Evolutionary conservation across 1,140 invertebrate genomes (phyloP), one percentile per base, ranked within the genome.

Genomic region (Nasonia vitripennis): DNA sequence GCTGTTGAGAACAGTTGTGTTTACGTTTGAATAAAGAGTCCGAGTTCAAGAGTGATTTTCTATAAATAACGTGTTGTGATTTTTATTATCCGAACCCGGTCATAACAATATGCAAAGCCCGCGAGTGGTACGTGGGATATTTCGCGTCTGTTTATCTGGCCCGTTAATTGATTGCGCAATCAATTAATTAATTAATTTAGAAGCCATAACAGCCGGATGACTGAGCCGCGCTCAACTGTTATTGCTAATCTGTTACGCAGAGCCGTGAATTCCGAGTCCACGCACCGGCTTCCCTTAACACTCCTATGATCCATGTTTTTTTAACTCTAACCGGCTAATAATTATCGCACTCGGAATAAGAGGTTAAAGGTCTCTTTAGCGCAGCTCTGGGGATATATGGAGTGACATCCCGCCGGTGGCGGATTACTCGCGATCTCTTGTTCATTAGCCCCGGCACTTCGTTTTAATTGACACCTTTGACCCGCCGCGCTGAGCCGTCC

Each of bases 381-480:
- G 86, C 86, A 85, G 34, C 83, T 84, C 27, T 27, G 1, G 81
- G 90, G 91, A 91, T 92, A 91, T 27, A 27, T 27, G 27, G 78
- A 78, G 62, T 17, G 78, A 91, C 91, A 88, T 89, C 74, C 78
- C 70, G 86, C 77, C 70, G 86, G 86, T 86, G 89, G 89, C 85
- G 89, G 89, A 91, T 92, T 91, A 91, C 89, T 88, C 88, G 81
- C 45, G 34, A 51, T 88, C 90, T 91, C 91, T 92, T 89, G 91
- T 91, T 91, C 91, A 92, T 92, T 91, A 92, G 88, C 88, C 3
- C 87, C 81, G 88, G 90, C 89, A 91, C 91, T 91, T 91, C 88
- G 86, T 87, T 91, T 91, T 92, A 92, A 92, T 91, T 92, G 90
- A 91, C 90, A 90, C 91, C 91, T 91, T 86, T 91, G 90, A 91